phyloP scores from a whole-genome alignment of 30 jellyfish, hydroid and myxozoan genomes.

The Clytia hemisphaerica region DNA sequence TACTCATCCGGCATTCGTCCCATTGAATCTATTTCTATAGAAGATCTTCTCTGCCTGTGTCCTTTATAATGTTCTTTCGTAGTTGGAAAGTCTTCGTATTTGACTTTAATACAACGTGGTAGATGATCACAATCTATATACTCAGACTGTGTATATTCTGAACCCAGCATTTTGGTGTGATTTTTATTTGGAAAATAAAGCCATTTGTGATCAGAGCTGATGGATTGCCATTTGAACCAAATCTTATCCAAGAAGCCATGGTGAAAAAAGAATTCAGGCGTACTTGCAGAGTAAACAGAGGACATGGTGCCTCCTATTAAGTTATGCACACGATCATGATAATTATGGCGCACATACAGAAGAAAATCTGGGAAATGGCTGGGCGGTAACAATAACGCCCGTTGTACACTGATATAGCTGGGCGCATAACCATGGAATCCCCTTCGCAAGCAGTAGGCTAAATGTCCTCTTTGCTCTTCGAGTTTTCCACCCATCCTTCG shows the following conservation, averaged over 20 bases:
- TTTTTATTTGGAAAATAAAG: slow-evolving; percentile 35
- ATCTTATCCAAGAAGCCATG: slow-evolving; percentile 82
- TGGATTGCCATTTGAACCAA: slow-evolving; percentile 86
- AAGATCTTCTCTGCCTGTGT: slow-evolving; percentile 32
- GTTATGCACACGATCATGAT: slow-evolving; percentile 72
- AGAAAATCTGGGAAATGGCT: slow-evolving; percentile 57
- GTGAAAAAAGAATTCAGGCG: slow-evolving; percentile 92
- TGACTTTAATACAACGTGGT: slow-evolving; percentile 69
- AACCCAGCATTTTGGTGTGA: slow-evolving; percentile 55
- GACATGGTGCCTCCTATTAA: slow-evolving; percentile 91
- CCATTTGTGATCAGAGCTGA: slow-evolving; percentile 49
- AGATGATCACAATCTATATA: slow-evolving; percentile 56
- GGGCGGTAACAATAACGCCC: slow-evolving; percentile 45
- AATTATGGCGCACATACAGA: slow-evolving; percentile 51
- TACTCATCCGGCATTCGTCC: slow-evolving; percentile 8
- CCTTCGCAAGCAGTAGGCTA: slow-evolving; percentile 72
- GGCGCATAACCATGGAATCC: slow-evolving; percentile 57
- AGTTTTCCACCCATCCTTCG: slow-evolving; percentile 40
- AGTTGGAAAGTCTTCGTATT: slow-evolving; percentile 53
- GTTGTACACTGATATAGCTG: slow-evolving; percentile 26
- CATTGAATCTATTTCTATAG: slow-evolving; percentile 31
- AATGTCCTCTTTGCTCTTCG: slow-evolving; percentile 28
- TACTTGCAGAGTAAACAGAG: slow-evolving; percentile 79
- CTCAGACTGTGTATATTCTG: slow-evolving; percentile 50
- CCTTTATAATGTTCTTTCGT: background rate